phyloP scores from a whole-genome alignment of 2,113 vertebrate species.

The Zosterops borbonicus region DNA sequence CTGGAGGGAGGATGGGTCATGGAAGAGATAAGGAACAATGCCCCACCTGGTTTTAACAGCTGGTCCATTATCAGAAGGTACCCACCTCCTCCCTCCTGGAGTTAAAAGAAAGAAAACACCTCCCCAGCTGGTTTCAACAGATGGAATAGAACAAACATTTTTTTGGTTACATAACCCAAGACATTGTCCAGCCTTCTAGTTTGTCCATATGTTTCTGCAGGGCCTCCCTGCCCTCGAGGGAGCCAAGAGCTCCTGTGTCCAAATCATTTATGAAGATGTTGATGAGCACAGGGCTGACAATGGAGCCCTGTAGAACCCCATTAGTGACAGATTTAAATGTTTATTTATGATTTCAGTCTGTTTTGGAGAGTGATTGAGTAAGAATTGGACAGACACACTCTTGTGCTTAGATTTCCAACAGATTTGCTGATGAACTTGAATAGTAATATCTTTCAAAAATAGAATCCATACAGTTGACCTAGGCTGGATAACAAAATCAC shows the following conservation, averaged over 20 bases:
- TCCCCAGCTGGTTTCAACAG: no score
- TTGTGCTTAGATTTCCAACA: not conserved
- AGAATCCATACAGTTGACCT: not conserved
- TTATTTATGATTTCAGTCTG: not conserved
- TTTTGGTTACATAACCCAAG: no score
- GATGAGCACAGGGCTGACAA: not conserved
- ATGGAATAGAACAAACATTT: no score
- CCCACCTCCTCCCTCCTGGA: no score
- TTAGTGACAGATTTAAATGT: not conserved
- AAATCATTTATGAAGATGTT: not conserved
- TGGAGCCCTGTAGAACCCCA: not conserved
- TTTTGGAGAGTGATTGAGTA: not conserved
- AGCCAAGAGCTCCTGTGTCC: not conserved
- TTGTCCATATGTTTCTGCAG: not conserved
- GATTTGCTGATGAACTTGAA: not conserved
- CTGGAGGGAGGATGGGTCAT: no score
- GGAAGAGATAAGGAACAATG: no score
- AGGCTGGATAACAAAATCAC: not conserved
- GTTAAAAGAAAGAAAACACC: no score
- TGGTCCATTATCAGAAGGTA: no score
- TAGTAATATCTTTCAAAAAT: not conserved
- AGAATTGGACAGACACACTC: not conserved
- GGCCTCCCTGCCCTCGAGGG: rapidly evolving
- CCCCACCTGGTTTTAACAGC: no score
- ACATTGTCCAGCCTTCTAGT: not conserved